These are phyloP conservation scores for Schizopygopsis pylzovi DNA, from an alignment of 2,797 vertebrate genomes.

Conservation along the genomic window DNA sequence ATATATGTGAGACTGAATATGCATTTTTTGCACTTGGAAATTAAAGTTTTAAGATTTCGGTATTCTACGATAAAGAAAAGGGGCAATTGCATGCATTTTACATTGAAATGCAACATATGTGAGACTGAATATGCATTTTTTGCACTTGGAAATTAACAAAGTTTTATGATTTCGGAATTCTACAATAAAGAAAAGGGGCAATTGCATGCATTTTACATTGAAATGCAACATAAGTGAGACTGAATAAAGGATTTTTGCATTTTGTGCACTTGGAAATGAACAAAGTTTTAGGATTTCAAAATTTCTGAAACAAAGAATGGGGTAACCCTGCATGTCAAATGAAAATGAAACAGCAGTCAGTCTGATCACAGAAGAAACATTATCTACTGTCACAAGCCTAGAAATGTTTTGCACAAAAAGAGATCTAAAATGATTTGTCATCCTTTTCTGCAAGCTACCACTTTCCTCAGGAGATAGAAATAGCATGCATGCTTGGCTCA, in stretches of 20 bases:
- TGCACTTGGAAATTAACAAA: too few species aligned
- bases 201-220: neutral
- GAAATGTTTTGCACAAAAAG: slow-evolving; percentile 5
- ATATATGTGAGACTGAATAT: neutral
- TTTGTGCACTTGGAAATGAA: too few species aligned
- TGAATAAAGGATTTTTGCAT: neutral
- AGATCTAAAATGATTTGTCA: slow-evolving; percentile 25
- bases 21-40: too few species aligned
- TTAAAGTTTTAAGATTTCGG: neutral
- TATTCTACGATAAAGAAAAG: neutral
- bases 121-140: neutral
- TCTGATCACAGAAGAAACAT: neutral
- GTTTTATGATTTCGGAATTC: neutral
- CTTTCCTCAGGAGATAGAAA: slow-evolving; percentile 24
- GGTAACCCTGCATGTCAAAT: neutral
- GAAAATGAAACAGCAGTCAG: neutral
- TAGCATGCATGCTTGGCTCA: slow-evolving; percentile 13
- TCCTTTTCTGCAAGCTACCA: slow-evolving; percentile 2
- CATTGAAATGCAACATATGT: neutral
- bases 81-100: neutral
- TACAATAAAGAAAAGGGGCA: neutral
- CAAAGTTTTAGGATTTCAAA: too few species aligned
- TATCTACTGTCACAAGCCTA: neutral
- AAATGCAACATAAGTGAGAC: neutral
- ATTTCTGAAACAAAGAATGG: neutral